Percentiles rank a stretch among this genome's conserved stretches.
Conservation (phyloP, 2,113 vertebrate species). For the Ptychochromis oligacanthus region DNA sequence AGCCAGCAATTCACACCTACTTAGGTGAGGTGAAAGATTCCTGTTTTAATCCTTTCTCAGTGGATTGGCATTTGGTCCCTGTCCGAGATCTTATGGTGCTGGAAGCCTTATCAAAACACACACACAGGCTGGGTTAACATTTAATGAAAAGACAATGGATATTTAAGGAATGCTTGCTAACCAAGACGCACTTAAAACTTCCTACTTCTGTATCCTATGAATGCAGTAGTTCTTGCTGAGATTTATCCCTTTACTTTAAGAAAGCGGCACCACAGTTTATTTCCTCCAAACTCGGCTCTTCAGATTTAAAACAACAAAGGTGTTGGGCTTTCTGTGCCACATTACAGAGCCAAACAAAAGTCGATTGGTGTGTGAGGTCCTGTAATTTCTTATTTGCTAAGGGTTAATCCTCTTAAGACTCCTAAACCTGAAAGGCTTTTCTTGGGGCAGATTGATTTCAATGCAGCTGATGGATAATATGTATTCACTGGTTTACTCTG, state of each 20-base stretch:
- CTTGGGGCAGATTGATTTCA: constrained; percentile 41
- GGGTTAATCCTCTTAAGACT: constrained; percentile 65
- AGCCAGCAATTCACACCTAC: constrained; percentile 59
- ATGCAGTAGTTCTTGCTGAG: background rate
- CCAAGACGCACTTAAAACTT: background rate
- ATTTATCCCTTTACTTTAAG: background rate
- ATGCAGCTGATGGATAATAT: constrained; percentile 48
- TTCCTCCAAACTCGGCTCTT: background rate
- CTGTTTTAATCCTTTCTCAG: constrained; percentile 52
- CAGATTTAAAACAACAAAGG: constrained; percentile 9
- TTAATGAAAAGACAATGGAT: constrained; percentile 27
- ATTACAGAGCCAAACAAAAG: background rate
- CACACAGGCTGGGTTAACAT: constrained; percentile 45
- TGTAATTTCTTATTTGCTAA: constrained; percentile 27
- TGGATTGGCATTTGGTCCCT: constrained; percentile 67
- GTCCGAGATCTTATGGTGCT: constrained; percentile 55
- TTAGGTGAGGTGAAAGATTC: constrained; percentile 63
- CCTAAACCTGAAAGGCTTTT: constrained; percentile 52
- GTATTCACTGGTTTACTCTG: constrained; percentile 14
- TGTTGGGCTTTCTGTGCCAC: background rate
- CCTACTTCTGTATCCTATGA: background rate
- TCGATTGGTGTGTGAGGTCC: constrained; percentile 32
- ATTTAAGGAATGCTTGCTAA: constrained; percentile 5
- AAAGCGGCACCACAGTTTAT: too few relatives aligned
- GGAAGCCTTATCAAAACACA: constrained; percentile 75